Conservation (phyloP, 2,797 vertebrate genomes). For the Gila robusta region DNA sequence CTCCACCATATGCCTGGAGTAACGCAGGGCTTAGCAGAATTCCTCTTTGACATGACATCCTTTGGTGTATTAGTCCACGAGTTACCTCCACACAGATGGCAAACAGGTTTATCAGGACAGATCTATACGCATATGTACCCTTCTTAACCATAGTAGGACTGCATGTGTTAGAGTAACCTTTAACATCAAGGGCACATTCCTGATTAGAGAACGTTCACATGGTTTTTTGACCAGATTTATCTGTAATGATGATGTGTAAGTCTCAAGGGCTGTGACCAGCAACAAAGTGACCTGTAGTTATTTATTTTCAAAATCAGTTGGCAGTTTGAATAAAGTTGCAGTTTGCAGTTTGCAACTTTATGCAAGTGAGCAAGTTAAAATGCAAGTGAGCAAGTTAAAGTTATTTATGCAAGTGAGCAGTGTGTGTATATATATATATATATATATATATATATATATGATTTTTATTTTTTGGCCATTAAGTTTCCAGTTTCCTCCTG, state of each 20-base stretch:
- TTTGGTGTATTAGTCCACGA: background rate
- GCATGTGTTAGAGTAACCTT: background rate
- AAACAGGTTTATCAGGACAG: slow-evolving; percentile 19
- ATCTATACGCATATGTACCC: background rate
- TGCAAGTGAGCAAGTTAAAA: background rate
- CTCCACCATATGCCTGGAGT: slow-evolving; percentile 28
- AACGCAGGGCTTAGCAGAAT: slow-evolving; percentile 28
- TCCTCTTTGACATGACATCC: slow-evolving; percentile 26
- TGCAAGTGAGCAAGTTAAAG: no score
- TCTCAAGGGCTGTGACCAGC: background rate
- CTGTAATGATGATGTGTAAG: background rate
- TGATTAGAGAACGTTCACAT: background rate
- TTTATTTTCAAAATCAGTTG: background rate
- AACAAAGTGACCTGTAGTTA: background rate
- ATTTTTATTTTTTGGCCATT: no score
- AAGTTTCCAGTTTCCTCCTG: no score
- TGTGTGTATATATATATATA: background rate
- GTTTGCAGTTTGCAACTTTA: background rate
- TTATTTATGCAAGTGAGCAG: background rate
- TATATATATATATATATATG: background rate
- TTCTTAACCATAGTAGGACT: background rate
- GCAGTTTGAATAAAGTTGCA: background rate
- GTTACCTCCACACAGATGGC: background rate
- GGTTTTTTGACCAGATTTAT: background rate
- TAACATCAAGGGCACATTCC: slow-evolving; percentile 3